Percentiles rank a stretch among this genome's conserved stretches.
These are phyloP conservation scores for Pipa parva DNA, from an alignment of 2,113 vertebrate species.

Conservation along the genomic window DNA sequence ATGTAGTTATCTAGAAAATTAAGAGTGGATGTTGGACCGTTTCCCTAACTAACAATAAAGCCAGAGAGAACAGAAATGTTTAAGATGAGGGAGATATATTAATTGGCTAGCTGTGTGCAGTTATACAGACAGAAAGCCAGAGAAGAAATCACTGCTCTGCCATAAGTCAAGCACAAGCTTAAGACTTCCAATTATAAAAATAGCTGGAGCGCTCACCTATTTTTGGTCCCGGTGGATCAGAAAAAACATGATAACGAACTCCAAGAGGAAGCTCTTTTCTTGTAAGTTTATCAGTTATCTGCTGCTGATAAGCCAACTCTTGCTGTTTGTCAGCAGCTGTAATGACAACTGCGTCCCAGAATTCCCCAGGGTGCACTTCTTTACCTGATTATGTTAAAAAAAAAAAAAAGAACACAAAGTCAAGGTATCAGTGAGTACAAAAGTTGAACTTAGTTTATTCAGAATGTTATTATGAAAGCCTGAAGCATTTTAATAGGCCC, in stretches of 20 bases:
- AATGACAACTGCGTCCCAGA: slow-evolving; percentile 83
- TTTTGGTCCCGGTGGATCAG: slow-evolving; percentile 78
- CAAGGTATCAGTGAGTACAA: too few species aligned
- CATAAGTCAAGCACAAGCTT: not conserved
- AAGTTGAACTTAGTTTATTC: too few species aligned
- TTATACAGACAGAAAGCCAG: slow-evolving; percentile 2
- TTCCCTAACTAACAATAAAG: slow-evolving; percentile 17
- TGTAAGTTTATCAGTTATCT: slow-evolving; percentile 72
- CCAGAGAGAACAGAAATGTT: slow-evolving; percentile 8
- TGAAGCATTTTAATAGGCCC: too few species aligned
- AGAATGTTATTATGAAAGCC: too few species aligned
- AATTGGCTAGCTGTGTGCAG: slow-evolving; percentile 14
- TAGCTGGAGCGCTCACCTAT: slow-evolving; percentile 67
- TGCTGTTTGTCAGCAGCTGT: slow-evolving; percentile 79
- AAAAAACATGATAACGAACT: slow-evolving; percentile 72
- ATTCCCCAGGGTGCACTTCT: slow-evolving; percentile 57
- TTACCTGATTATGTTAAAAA: slow-evolving; percentile 57
- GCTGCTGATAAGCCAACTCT: slow-evolving; percentile 71
- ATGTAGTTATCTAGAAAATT: slow-evolving; percentile 4
- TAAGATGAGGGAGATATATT: slow-evolving; percentile 8
- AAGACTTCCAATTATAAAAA: slow-evolving; percentile 25
- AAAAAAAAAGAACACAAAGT: not conserved
- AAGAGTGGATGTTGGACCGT: slow-evolving; percentile 12
- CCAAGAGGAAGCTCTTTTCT: slow-evolving; percentile 73
- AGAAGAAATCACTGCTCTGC: slow-evolving; percentile 5